These are phyloP conservation scores for Acleris cristana DNA, from an alignment of 2,888 invertebrate genomes.

Conservation along the genomic window DNA sequence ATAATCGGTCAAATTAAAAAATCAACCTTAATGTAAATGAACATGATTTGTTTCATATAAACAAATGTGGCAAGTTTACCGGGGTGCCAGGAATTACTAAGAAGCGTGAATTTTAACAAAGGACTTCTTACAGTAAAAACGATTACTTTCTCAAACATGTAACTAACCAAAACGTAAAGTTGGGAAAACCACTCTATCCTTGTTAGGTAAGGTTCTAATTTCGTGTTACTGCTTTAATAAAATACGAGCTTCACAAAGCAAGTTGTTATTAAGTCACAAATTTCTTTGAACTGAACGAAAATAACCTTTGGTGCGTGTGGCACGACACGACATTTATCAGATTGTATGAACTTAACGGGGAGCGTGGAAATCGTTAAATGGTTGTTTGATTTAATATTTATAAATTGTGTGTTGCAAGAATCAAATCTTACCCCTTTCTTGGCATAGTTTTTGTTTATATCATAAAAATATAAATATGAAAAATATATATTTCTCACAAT, in stretches of 20 bases:
- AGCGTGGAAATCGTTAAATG: conserved; percentile 5
- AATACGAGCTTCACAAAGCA: too few species aligned
- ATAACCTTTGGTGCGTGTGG: conserved; percentile 24
- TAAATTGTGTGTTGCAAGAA: not conserved
- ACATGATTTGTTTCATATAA: not conserved
- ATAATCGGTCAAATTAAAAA: not conserved
- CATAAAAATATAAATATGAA: too few species aligned
- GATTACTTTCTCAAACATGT: too few species aligned
- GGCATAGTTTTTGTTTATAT: too few species aligned
- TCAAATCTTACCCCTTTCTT: too few species aligned
- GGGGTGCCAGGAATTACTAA: conserved; percentile 3
- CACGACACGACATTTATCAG: conserved; percentile 26
- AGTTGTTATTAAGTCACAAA: conserved; percentile 22
- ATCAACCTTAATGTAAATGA: not conserved
- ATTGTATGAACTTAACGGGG: conserved; percentile 1
- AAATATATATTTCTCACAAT: too few species aligned
- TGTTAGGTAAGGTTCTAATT: too few species aligned
- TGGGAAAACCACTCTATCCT: too few species aligned
- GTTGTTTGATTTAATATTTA: not conserved
- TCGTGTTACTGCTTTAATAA: too few species aligned
- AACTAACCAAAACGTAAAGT: too few species aligned
- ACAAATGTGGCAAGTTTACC: not conserved
- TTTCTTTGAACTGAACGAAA: conserved; percentile 8
- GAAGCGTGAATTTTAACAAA: conserved; percentile 29
- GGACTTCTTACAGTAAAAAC: conserved; percentile 15